Base-by-base conservation (phyloP, 1,140 invertebrate species). In the Patella vulgata region DNA sequence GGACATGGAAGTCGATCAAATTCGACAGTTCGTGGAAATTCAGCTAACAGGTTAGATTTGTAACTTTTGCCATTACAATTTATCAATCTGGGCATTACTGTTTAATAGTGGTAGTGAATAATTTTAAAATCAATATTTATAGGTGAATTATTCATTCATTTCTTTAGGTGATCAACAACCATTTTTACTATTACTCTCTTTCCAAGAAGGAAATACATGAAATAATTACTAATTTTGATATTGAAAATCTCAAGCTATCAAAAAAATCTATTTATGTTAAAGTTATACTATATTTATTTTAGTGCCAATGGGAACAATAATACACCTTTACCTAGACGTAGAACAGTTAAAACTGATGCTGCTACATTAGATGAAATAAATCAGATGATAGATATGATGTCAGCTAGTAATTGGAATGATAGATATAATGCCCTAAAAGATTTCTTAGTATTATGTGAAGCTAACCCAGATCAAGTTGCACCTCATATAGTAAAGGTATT, bases 281-380 rank as follows among this genome's bases (percentile, higher is more conserved):
- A n/a, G n/a, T n/a, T n/a, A n/a, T n/a, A n/a, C n/a, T n/a, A n/a
- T n/a, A n/a, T n/a, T n/a, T 5, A 5, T 36, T 36, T 14, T 14
- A 36, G 33, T 36, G 56, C 28, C 57, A 51, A 39, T 23, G 75
- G 66, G 55, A 70, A 52, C 58, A 43, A 28, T 65, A 59, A 48
- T 50, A 65, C 50, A 17, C 60, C 63, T 44, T 61, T 42, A 64
- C 64, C 44, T 31, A 68, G 55, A 30, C 59, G 60, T n/a, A 63
- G 59, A 36, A 31, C 63, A 1, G 30, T 62, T 19, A 42, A 63
- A 4, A 75, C 77, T 40, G 80, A 82, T 61, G 80, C 82, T 27
- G 67, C 66, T 11, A 78, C 77, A 12, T 71, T 77, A 69, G 82
- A 80, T 42, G 75, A 79, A 43, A 78, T 84, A 19, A 82, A 81